Evolutionary conservation across 2,113 vertebrate species (phyloP), one percentile per base, ranked within the genome.

Genomic region (Gambusia holbrooki): DNA sequence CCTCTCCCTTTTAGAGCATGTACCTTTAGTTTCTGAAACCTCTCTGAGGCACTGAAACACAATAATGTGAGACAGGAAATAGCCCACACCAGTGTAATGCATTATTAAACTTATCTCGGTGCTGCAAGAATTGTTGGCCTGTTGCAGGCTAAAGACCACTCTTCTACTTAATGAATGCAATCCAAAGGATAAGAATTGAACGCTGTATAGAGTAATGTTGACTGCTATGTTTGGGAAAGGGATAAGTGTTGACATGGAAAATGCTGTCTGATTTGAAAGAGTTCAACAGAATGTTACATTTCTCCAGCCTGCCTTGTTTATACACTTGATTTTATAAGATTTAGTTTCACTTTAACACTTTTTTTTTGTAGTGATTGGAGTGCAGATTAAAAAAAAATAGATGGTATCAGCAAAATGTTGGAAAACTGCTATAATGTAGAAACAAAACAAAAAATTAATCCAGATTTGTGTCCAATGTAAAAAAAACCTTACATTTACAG

Each of bases 311-410:
- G 54, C 62, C 69, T 69, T 37, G 64, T 69, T 64, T 76, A 71
- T 35, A 69, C 80, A 83, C 82, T 86, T 88, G 67, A 88, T 71
- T 78, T 25, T 75, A 76, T 66, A 64, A 79, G 71, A 66, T 79
- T 71, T 82, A 74, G 69, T 74, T 81, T 48, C 65, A 82, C 27
- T 42, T 14, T 42, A 42, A 15, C 12, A 42, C 3, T 4, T 15
- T 42, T 42, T 42, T 42, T 42, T 42, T 15, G 40, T 15, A 42
- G 40, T 42, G 40, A 15, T 4, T 15, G 40, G 40, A 42, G 14
- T 42, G 40, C 40, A 42, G 40, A 42, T 40, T 12, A 40, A 40
- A 40, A 40, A 40, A 37, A 37, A 37, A 40, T 11, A 40, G 37
- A 12, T 40, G 37, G 37, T 40, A 40, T 40, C 37, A 40, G 12